Conservation (phyloP, 2,888 invertebrate species). For the Nemapogon koenigi region DNA sequence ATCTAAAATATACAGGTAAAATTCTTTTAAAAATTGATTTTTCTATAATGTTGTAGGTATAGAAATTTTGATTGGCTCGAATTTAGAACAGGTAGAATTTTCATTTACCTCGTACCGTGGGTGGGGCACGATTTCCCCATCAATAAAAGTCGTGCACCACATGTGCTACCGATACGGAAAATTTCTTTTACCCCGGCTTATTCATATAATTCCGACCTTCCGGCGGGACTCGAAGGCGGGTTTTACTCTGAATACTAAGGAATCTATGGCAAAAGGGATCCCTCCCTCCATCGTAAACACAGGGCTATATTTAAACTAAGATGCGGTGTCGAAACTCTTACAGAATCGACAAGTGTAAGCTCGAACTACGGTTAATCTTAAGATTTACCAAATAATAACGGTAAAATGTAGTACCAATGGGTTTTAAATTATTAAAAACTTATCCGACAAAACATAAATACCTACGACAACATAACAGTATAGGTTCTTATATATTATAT, state of each 20-base stretch:
- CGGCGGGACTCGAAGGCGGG: background rate
- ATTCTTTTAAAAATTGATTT: background rate
- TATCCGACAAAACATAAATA: too few species aligned
- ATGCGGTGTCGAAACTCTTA: constrained; percentile 1
- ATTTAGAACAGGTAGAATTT: constrained; percentile 53
- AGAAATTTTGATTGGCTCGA: constrained; percentile 35
- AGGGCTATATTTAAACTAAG: constrained; percentile 33
- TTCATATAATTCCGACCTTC: constrained; percentile 6
- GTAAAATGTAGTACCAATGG: too few species aligned
- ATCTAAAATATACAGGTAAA: too few species aligned
- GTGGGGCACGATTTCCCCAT: constrained; percentile 37
- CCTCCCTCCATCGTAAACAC: constrained; percentile 55
- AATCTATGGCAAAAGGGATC: constrained; percentile 37
- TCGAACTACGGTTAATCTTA: too few species aligned
- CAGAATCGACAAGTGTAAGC: too few species aligned
- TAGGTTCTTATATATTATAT: too few species aligned
- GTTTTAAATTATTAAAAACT: too few species aligned
- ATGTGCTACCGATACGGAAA: constrained; percentile 53
- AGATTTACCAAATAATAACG: too few species aligned
- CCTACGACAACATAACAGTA: too few species aligned
- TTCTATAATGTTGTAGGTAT: constrained; percentile 36
- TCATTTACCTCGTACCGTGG: constrained; percentile 35
- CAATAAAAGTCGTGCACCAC: constrained; percentile 56
- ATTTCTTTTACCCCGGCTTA: constrained; percentile 23
- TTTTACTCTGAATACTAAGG: constrained; percentile 1